Evolutionary conservation across 1,140 invertebrate species (phyloP).

Genomic region (Nomia melanderi): DNA sequence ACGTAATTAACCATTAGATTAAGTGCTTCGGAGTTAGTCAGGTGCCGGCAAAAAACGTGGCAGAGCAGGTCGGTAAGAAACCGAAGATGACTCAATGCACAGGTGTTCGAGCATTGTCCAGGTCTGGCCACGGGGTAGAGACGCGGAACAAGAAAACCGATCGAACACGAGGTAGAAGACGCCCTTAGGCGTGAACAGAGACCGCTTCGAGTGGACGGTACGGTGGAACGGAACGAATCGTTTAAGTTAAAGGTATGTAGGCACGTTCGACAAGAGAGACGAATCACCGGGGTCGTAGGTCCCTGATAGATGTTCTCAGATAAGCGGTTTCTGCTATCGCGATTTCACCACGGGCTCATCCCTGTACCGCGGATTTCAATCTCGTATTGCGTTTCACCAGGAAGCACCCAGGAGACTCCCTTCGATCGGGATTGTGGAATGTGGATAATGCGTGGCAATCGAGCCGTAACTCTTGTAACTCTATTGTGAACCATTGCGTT

Average conservation of each 20-base stretch:
- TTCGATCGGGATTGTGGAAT: conserved; percentile 21
- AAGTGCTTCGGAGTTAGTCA: background rate
- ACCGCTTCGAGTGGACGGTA: conserved; percentile 1
- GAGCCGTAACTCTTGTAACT: conserved; percentile 35
- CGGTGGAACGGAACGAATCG: conserved; percentile 37
- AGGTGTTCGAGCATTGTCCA: background rate
- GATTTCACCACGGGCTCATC: conserved; percentile 60
- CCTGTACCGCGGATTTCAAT: conserved; percentile 49
- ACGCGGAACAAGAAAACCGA: conserved; percentile 18
- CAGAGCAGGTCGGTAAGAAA: background rate
- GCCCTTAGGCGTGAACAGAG: conserved; percentile 16
- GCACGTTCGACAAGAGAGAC: conserved; percentile 62
- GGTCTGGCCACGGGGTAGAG: no score
- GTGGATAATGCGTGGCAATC: conserved; percentile 43
- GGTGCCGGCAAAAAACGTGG: background rate
- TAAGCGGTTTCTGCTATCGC: conserved; percentile 49
- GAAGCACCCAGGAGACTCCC: conserved; percentile 47
- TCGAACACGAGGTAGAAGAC: background rate
- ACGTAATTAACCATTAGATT: background rate
- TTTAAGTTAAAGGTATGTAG: conserved; percentile 43
- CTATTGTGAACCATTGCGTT: conserved; percentile 40
- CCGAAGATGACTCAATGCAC: background rate
- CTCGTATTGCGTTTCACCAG: conserved; percentile 57
- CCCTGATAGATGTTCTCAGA: conserved; percentile 57
- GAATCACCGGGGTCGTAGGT: conserved; percentile 56